Conservation (phyloP, 2,888 invertebrate genomes). For the Hesperia comma region DNA sequence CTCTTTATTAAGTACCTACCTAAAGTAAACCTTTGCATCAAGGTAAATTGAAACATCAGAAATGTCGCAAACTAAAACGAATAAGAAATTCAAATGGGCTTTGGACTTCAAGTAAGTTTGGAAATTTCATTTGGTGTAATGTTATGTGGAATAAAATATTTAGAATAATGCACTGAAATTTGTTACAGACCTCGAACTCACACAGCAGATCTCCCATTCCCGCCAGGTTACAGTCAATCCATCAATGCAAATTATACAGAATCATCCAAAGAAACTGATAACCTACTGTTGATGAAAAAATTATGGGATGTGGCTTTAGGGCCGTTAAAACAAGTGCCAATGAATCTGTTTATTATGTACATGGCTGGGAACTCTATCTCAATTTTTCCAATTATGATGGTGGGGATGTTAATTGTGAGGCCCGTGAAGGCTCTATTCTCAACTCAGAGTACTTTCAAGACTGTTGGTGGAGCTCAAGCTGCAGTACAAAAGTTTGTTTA, state of each 20-base stretch:
- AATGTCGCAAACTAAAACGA: conserved; percentile 61
- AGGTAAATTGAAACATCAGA: background rate
- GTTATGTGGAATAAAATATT: no score
- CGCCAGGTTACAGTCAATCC: conserved; percentile 93
- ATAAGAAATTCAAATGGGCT: conserved; percentile 86
- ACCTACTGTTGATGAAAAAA: conserved; percentile 94
- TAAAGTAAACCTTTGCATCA: background rate
- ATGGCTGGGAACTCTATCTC: conserved; percentile 99
- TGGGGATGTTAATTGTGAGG: conserved; percentile 98
- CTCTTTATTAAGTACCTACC: background rate
- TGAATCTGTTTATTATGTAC: conserved; percentile 99
- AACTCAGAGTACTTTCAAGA: conserved; percentile 95
- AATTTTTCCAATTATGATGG: conserved; percentile 99
- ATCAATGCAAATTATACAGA: conserved; percentile 89
- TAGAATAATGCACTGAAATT: conserved; percentile 13
- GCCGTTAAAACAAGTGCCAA: conserved; percentile 97
- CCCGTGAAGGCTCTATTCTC: conserved; percentile 98
- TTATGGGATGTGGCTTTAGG: conserved; percentile 98
- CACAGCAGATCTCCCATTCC: conserved; percentile 55
- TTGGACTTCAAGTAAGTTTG: conserved; percentile 84
- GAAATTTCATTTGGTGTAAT: conserved; percentile 9
- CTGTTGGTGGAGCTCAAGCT: conserved; percentile 96
- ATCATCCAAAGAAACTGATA: conserved; percentile 92
- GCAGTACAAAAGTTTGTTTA: conserved; percentile 96
- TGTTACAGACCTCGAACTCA: conserved; percentile 28